These are phyloP conservation scores for Aleiodes sp. DNA, from an alignment of 1,140 invertebrate genomes.

Conservation along the genomic window DNA sequence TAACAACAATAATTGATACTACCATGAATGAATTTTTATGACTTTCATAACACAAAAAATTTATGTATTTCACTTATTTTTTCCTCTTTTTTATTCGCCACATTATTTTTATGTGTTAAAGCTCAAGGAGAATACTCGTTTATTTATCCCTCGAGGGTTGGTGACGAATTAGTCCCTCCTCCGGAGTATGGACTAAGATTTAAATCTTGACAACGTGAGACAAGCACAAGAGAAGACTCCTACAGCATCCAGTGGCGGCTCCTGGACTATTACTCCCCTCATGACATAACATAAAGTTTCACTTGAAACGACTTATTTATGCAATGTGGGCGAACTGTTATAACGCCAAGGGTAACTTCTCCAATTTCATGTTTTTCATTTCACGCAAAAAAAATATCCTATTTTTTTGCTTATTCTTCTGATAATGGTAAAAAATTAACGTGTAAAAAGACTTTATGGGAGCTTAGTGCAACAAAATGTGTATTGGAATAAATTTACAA, in stretches of 20 bases:
- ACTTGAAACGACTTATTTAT: constrained; percentile 18
- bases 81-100: too few relatives aligned
- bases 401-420: background rate
- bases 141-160: background rate
- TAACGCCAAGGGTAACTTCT: constrained; percentile 30
- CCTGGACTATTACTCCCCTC: constrained; percentile 33
- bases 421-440: too few relatives aligned
- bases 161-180: constrained; percentile 29
- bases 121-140: background rate
- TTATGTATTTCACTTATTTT: too few relatives aligned
- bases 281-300: constrained; percentile 18
- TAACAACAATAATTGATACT: too few relatives aligned
- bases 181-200: constrained; percentile 7
- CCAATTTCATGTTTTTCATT: constrained; percentile 12
- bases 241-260: constrained; percentile 28
- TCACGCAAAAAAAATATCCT: background rate
- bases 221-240: background rate
- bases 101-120: too few relatives aligned
- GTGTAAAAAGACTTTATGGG: too few relatives aligned
- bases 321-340: constrained; percentile 20
- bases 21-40: too few relatives aligned
- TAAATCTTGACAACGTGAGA: constrained; percentile 26
- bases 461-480: too few relatives aligned
- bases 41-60: too few relatives aligned
- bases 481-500: too few relatives aligned